These are phyloP conservation scores for Drosophila biarmipes DNA, from an alignment of 1,140 invertebrate genomes.

Conservation along the genomic window DNA sequence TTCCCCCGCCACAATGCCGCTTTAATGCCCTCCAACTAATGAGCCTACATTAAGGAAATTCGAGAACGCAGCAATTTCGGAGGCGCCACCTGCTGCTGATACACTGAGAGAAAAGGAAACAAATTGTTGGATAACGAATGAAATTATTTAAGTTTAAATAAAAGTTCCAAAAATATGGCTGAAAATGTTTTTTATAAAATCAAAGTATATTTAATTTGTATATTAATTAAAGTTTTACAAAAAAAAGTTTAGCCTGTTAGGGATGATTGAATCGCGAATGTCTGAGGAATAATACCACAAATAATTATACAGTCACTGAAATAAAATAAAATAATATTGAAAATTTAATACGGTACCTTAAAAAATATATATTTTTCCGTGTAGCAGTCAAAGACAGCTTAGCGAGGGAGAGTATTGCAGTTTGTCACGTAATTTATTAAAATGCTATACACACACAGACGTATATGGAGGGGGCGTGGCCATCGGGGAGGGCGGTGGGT, in stretches of 20 bases:
- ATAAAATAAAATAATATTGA: too few species aligned
- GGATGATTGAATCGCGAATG: too few species aligned
- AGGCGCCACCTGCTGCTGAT: slow-evolving; percentile 64
- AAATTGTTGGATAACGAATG: too few species aligned
- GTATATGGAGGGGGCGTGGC: slow-evolving; percentile 22
- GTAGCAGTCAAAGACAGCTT: slow-evolving; percentile 6
- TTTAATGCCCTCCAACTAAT: slow-evolving; percentile 77
- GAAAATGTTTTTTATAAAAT: too few species aligned
- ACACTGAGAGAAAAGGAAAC: neutral
- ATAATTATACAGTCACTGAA: too few species aligned
- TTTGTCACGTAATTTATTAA: slow-evolving; percentile 83
- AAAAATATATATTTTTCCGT: neutral
- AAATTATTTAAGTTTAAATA: neutral
- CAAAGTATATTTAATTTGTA: too few species aligned
- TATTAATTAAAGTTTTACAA: too few species aligned
- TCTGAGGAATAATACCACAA: too few species aligned
- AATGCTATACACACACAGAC: slow-evolving; percentile 65
- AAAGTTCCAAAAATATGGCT: too few species aligned
- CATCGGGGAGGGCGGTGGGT: neutral
- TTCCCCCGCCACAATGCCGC: slow-evolving; percentile 60
- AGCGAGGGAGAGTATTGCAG: slow-evolving; percentile 53
- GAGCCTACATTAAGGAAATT: slow-evolving; percentile 80
- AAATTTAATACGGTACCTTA: too few species aligned
- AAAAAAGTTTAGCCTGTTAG: too few species aligned
- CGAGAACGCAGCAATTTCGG: slow-evolving; percentile 53